phyloP scores from a whole-genome alignment of 2,888 invertebrate genomes.

The Stenodera caucasica region DNA sequence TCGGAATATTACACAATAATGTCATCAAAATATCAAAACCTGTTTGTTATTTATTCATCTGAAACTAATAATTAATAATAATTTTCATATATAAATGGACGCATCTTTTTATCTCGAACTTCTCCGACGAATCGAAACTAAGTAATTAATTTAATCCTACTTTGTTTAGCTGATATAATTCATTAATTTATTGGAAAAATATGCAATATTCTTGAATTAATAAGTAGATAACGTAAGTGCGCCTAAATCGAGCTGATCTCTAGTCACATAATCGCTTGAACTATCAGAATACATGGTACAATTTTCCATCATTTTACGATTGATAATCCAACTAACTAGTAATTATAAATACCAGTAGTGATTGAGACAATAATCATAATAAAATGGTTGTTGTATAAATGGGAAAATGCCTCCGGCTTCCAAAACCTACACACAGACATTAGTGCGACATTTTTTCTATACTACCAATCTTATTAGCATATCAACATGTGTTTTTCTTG shows the following conservation, averaged over 20 bases:
- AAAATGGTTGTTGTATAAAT: conserved; percentile 9
- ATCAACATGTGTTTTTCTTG: conserved; percentile 47
- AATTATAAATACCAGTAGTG: conserved; percentile 17
- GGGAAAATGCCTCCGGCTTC: conserved; percentile 4
- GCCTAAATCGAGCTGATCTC: neutral
- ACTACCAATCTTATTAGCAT: conserved; percentile 46
- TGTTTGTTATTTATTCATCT: too few relatives aligned
- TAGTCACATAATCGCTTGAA: too few relatives aligned
- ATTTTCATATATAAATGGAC: neutral
- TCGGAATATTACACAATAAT: too few relatives aligned
- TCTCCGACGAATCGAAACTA: neutral
- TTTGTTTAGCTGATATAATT: conserved; percentile 3
- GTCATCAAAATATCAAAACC: too few relatives aligned
- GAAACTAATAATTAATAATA: neutral
- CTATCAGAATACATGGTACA: too few relatives aligned
- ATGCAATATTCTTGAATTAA: conserved; percentile 1
- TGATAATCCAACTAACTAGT: too few relatives aligned
- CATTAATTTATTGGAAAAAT: neutral
- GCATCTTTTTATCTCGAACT: neutral
- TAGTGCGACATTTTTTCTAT: conserved; percentile 20
- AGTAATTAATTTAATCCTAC: conserved; percentile 2
- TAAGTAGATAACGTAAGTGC: neutral
- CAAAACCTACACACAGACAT: conserved; percentile 2
- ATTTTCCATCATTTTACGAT: too few relatives aligned
- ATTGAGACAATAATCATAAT: conserved; percentile 17